Base-by-base conservation (phyloP, 2,113 vertebrate species). In the Sisor rabdophorus region DNA sequence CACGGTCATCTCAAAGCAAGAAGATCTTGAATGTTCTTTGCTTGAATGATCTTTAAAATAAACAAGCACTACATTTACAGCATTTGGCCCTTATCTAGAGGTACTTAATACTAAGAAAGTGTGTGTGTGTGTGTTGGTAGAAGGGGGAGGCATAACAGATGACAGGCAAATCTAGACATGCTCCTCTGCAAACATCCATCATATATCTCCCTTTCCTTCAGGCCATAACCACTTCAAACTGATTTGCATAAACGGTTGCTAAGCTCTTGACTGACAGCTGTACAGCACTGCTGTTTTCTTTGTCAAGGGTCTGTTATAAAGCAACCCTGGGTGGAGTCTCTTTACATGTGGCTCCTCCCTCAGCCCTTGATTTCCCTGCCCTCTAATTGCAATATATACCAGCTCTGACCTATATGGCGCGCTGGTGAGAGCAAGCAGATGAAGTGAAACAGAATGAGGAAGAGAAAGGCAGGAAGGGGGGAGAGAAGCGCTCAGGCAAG, bases 91-190 rank as follows among this genome's bases (percentile, higher is more conserved):
- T n/a, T n/a, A n/a, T n/a, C n/a, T n/a, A n/a, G n/a, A n/a, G n/a
- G n/a, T n/a, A n/a, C n/a, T n/a, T n/a, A n/a, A n/a, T n/a, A n/a
- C n/a, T 22, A 71, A 30, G 54, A 58, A 26, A 40, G 63, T 61
- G 64, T 72, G 26, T 71, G 59, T 58, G 75, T 72, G 44, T 67
- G 73, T 67, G 20, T n/a, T 47, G n/a, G n/a, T 28, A 67, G 75
- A 81, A 84, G 60, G 52, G 81, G 83, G 67, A 74, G 85, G 81
- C 79, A 76, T 85, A 82, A 84, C 72, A 75, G 80, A 82, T 69
- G 69, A 84, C 83, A 84, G 84, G 81, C 83, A 86, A 83, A 86
- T 84, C 85, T 78, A 77, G 85, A 86, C 84, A 84, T 84, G 84
- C 64, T 76, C 63, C 65, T 70, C 6, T 36, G 32, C 32, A 36